phyloP scores from a whole-genome alignment of 1,140 invertebrate species.

The Hypsibius dujardini region DNA sequence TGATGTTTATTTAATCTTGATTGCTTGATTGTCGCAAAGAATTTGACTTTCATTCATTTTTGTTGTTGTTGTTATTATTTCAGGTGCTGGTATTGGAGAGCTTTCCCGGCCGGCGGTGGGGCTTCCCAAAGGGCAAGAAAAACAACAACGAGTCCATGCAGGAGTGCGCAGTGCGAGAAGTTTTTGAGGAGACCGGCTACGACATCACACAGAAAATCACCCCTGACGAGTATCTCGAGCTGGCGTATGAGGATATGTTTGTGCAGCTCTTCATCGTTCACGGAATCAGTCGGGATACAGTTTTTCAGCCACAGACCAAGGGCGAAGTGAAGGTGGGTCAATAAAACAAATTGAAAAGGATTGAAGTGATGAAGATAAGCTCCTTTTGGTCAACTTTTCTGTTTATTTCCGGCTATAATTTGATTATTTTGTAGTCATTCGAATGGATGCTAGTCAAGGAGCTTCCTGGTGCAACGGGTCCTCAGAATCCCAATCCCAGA shows the following conservation, averaged over 20 bases:
- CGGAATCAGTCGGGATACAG: conserved; percentile 59
- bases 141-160: conserved; percentile 79
- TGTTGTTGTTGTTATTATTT: not conserved
- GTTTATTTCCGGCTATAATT: conserved; percentile 19
- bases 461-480: conserved; percentile 44
- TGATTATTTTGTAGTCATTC: conserved; percentile 38
- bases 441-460: conserved; percentile 77
- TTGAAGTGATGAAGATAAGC: not conserved
- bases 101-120: conserved; percentile 45
- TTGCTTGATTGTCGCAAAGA: too few relatives aligned
- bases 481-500: conserved; percentile 43
- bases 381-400: conserved; percentile 13
- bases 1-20: too few relatives aligned
- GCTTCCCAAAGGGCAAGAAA: conserved; percentile 94
- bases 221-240: conserved; percentile 66
- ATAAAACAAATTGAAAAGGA: too few relatives aligned
- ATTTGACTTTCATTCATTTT: too few relatives aligned
- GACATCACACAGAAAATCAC: conserved; percentile 64
- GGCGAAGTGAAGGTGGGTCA: conserved; percentile 69
- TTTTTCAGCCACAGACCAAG: conserved; percentile 71
- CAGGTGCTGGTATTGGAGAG: conserved; percentile 16
- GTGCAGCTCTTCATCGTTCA: conserved; percentile 72
- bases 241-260: conserved; percentile 66
- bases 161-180: conserved; percentile 78
- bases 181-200: conserved; percentile 86